Evolutionary conservation across 2,113 vertebrate species (phyloP), one percentile per base, ranked within the genome.

Genomic region (Ptilonorhynchus violaceus): DNA sequence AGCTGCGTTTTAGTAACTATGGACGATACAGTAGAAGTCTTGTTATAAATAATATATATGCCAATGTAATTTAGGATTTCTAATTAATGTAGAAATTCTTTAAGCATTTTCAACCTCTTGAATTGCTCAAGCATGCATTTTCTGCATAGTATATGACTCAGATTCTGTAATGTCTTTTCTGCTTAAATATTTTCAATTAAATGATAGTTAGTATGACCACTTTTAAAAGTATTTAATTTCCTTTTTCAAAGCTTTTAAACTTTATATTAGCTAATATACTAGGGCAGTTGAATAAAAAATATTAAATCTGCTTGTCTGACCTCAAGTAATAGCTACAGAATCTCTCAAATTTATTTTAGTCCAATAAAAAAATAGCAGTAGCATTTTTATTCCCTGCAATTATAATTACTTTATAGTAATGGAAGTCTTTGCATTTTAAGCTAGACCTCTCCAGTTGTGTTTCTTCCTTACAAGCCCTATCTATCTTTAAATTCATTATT

Each of bases 31-130:
- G 78, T 69, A 90, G 50, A 42, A 88, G n/a, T 60, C 53, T 66
- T 94, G 86, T 96, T 94, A 74, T 96, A 96, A 94, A 96, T 96
- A 94, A 95, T 92, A 95, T 56, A 95, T 82, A 78, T 69, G 69
- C 22, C 85, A 90, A 53, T 8, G 39, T 56, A 92, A 93, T 88
- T 95, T 76, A 52, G 37, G 37, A 67, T 95, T 78, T 78, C 55
- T 86, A 96, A 95, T 93, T 96, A 95, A 96, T 46, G 50, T 27
- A 86, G 52, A 84, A 93, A 85, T 76, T 83, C 33, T 67, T 91
- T 69, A 82, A 91, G 53, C 50, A 63, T 46, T 80, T 93, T 79
- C 85, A 93, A 73, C 49, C 33, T 67, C 63, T 74, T 59, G 42
- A 95, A 64, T 56, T 75, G 66, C 35, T 82, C 55, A 88, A 91